Conservation (phyloP, 92 coral and sea anemone species). For the Phenganax marumi region DNA sequence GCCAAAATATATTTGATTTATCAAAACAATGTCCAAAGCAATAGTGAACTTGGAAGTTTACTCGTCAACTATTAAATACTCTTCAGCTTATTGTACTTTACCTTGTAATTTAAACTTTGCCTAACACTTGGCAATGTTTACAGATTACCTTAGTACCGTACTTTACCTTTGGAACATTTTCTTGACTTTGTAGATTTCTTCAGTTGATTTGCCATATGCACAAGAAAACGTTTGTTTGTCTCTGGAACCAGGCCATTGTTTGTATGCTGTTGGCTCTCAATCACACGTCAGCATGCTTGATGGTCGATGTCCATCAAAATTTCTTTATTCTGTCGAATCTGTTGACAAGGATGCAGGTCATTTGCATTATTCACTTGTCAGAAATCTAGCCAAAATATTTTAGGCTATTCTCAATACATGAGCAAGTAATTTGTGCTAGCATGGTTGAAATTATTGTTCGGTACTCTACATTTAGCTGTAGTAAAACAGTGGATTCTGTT, state of each 20-base stretch:
- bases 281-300: conserved; percentile 83
- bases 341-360: conserved; percentile 83
- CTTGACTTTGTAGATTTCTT: conserved; percentile 45
- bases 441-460: too few species aligned
- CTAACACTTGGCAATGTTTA: too few species aligned
- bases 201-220: conserved; percentile 59
- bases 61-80: too few species aligned
- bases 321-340: conserved; percentile 64
- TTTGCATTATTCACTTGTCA: too few species aligned
- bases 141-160: background rate
- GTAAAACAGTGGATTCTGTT: too few species aligned
- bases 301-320: conserved; percentile 54
- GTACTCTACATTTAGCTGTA: too few species aligned
- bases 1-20: background rate
- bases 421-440: too few species aligned
- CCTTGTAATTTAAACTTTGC: background rate
- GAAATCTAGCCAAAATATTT: too few species aligned
- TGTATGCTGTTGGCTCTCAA: conserved; percentile 94
- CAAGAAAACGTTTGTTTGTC: conserved; percentile 89
- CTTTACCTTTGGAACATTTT: background rate
- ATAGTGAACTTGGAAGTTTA: background rate
- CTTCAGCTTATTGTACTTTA: background rate
- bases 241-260: conserved; percentile 63
- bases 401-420: too few species aligned
- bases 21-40: background rate